Conservation (phyloP, 2,797 vertebrate species). For the Clarias laeviceps region DNA sequence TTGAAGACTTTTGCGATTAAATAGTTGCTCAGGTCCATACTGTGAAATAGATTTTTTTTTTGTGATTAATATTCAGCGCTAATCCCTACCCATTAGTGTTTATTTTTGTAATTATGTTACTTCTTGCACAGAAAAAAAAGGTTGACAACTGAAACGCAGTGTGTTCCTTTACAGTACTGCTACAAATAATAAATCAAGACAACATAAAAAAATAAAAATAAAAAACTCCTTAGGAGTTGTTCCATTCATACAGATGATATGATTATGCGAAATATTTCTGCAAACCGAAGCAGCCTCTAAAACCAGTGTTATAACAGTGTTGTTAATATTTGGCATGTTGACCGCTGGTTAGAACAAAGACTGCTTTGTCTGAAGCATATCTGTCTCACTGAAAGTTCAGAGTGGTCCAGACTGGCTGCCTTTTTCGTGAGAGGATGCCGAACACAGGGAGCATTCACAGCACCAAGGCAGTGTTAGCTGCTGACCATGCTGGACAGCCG, state of each 20-base stretch:
- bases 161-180: background rate
- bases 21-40: no score
- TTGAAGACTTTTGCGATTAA: no score
- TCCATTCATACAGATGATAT: constrained; percentile 4
- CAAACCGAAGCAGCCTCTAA: constrained; percentile 7
- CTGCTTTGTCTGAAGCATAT: constrained; percentile 43
- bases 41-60: no score
- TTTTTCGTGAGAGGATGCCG: constrained; percentile 25
- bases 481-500: constrained; percentile 44
- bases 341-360: constrained; percentile 39
- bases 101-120: background rate
- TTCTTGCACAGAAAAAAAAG: background rate
- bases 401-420: constrained; percentile 35
- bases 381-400: constrained; percentile 42
- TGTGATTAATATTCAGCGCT: no score
- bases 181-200: background rate
- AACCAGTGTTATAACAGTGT: background rate
- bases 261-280: constrained; percentile 24
- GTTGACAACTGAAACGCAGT: background rate
- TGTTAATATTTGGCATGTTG: constrained; percentile 38
- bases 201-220: background rate
- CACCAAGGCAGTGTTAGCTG: constrained; percentile 35
- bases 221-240: background rate
- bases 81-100: background rate
- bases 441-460: constrained; percentile 50